These are phyloP conservation scores for Chanos chanos DNA, from an alignment of 2,797 vertebrate species.

Conservation along the genomic window DNA sequence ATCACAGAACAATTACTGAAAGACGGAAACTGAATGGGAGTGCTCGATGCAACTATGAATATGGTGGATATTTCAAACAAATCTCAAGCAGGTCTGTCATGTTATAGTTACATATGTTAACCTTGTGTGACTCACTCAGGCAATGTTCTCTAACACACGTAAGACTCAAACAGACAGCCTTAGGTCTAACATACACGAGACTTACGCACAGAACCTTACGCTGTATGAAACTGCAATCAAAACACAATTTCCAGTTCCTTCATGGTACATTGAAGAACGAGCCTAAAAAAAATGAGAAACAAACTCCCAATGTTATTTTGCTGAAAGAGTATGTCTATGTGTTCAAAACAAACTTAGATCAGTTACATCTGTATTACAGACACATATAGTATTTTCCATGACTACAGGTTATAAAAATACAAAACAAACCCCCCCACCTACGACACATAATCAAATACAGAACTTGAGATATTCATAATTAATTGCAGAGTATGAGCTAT, in stretches of 20 bases:
- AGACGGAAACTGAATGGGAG: too few species aligned
- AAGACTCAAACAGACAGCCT: too few species aligned
- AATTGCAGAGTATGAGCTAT: background rate
- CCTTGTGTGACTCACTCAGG: too few species aligned
- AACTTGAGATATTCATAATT: background rate
- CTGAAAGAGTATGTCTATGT: too few species aligned
- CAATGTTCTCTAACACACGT: background rate
- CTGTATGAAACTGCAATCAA: conserved; percentile 44
- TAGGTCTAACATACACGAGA: too few species aligned
- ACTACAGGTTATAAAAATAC: conserved; percentile 32
- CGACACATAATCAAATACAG: conserved; percentile 38
- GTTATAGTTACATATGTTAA: too few species aligned
- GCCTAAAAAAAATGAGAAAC: conserved; percentile 31
- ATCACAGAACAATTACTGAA: too few species aligned
- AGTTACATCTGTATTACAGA: conserved; percentile 43
- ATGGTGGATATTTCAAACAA: too few species aligned
- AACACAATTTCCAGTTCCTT: conserved; percentile 44
- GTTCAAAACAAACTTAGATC: conserved; percentile 46
- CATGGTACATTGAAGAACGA: conserved; percentile 37
- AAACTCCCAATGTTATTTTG: conserved; percentile 49
- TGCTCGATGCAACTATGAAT: too few species aligned
- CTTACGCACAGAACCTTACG: too few species aligned
- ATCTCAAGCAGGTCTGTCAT: too few species aligned
- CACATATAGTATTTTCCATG: conserved; percentile 34
- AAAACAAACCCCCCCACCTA: conserved; percentile 2